phyloP scores from a whole-genome alignment of 2,113 vertebrate species.

The Elgaria multicarinata region DNA sequence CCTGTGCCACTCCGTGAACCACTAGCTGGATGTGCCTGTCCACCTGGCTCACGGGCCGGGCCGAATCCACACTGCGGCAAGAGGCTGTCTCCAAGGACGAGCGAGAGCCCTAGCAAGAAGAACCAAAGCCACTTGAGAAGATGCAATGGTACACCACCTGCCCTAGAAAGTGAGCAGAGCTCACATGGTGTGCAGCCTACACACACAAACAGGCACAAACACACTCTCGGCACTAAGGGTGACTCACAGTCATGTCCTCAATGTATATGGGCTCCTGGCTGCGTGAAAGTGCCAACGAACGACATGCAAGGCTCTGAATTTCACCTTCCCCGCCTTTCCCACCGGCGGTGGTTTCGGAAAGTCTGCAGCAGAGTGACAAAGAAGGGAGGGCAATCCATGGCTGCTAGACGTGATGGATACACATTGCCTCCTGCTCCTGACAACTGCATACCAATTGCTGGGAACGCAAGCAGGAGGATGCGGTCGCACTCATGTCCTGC shows the following conservation, averaged over 20 bases:
- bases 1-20: conserved; percentile 93
- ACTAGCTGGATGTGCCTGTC: conserved; percentile 96
- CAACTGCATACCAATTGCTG: no score
- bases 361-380: conserved; percentile 72
- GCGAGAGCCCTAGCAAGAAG: conserved; percentile 78
- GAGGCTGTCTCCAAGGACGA: conserved; percentile 81
- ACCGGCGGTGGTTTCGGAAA: conserved; percentile 89
- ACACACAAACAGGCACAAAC: no score
- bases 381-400: background rate
- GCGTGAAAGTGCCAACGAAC: conserved; percentile 86
- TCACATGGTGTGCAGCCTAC: background rate
- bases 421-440: no score
- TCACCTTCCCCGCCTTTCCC: conserved; percentile 87
- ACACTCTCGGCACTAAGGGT: background rate
- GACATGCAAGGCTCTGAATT: conserved; percentile 67
- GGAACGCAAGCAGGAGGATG: no score
- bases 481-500: no score
- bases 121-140: background rate
- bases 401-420: no score
- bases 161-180: background rate
- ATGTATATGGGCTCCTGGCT: conserved; percentile 91
- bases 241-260: conserved; percentile 85
- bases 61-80: conserved; percentile 79
- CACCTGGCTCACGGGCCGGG: conserved; percentile 91
- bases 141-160: accelerated